A percentile compares a stretch with the other conserved stretches of the same genome.
phyloP scores from a whole-genome alignment of 2,888 invertebrate genomes.

The Orchestes rusci region DNA sequence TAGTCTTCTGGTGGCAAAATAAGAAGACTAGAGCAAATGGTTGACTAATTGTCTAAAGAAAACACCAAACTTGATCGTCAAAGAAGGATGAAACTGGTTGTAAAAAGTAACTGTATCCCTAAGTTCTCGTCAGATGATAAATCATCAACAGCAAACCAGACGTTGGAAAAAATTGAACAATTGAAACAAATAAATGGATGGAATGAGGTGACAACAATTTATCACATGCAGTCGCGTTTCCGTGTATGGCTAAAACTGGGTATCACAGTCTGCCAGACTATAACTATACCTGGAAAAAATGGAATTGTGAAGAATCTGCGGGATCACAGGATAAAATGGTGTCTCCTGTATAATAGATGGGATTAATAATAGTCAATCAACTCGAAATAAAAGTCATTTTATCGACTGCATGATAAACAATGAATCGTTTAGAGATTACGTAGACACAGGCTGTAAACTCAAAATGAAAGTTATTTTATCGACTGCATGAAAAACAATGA shows the following conservation, averaged over 20 bases:
- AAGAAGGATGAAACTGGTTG: neutral
- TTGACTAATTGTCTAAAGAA: slow-evolving; percentile 5
- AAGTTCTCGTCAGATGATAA: slow-evolving; percentile 14
- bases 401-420: slow-evolving; percentile 7
- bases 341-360: neutral
- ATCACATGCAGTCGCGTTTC: slow-evolving; percentile 22
- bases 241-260: slow-evolving; percentile 24
- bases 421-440: slow-evolving; percentile 6
- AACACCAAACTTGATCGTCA: slow-evolving; percentile 7
- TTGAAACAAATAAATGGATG: slow-evolving; percentile 14
- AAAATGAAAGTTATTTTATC: too few relatives aligned
- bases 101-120: slow-evolving; percentile 16
- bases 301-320: slow-evolving; percentile 10
- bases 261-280: slow-evolving; percentile 21
- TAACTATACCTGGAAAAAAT: slow-evolving; percentile 23
- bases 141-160: slow-evolving; percentile 10
- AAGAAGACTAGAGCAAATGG: slow-evolving; percentile 3
- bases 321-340: neutral
- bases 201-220: slow-evolving; percentile 18
- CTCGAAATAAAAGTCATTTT: slow-evolving; percentile 3
- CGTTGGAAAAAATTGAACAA: slow-evolving; percentile 20
- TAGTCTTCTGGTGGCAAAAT: too few relatives aligned
- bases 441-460: slow-evolving; percentile 10
- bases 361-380: neutral
- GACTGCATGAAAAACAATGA: too few relatives aligned